These are phyloP conservation scores for Philereme transversata DNA, from an alignment of 2,888 invertebrate genomes.

Conservation along the genomic window DNA sequence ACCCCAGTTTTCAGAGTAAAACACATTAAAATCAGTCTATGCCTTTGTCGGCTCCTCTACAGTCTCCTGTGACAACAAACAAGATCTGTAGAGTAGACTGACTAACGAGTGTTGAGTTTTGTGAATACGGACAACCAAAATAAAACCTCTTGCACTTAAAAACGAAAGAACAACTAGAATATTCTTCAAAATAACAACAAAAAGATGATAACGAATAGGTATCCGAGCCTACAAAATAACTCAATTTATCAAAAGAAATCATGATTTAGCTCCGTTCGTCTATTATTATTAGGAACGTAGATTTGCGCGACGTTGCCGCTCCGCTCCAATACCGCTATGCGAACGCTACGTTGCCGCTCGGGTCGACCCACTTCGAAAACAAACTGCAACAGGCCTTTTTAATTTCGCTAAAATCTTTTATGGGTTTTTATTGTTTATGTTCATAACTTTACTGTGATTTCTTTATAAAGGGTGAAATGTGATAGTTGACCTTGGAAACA, in stretches of 20 bases:
- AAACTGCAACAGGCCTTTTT: constrained; percentile 59
- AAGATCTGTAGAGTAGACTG: too few species aligned
- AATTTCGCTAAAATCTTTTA: constrained; percentile 60
- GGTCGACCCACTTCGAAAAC: constrained; percentile 62
- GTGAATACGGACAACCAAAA: too few species aligned
- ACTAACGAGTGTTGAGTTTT: too few species aligned
- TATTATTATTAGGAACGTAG: constrained; percentile 17
- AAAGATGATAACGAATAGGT: not conserved
- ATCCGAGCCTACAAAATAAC: constrained; percentile 8
- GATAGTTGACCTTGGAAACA: not conserved
- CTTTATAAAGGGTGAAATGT: not conserved
- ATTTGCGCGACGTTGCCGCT: constrained; percentile 52
- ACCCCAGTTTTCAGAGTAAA: too few species aligned
- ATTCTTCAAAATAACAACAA: not conserved
- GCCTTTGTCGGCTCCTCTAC: too few species aligned
- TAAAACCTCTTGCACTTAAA: too few species aligned
- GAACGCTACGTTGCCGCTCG: constrained; percentile 57
- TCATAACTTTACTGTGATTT: not conserved
- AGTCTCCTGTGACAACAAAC: too few species aligned
- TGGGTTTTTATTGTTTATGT: constrained; percentile 17
- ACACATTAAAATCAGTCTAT: too few species aligned
- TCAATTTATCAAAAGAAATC: constrained; percentile 22
- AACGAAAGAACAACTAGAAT: too few species aligned
- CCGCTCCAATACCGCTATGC: constrained; percentile 63
- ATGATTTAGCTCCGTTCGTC: constrained; percentile 19